Evolutionary conservation across 1,140 invertebrate genomes (phyloP).

Genomic region (Drosophila subobscura): DNA sequence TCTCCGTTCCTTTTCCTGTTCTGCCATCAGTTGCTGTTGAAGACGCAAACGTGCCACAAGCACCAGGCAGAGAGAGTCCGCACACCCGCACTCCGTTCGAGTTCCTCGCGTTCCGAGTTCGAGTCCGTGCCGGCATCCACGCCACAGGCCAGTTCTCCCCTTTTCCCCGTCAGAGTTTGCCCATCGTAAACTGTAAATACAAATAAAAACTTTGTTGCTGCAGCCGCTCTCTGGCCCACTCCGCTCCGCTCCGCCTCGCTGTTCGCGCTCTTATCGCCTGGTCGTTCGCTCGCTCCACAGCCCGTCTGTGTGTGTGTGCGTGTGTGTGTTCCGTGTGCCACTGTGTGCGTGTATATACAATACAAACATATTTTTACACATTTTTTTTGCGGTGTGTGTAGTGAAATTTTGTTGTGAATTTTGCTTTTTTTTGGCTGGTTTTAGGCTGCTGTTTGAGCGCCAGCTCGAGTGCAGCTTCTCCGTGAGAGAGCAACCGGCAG

Average conservation of each 20-base stretch:
- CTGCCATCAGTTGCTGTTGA: conserved; percentile 75
- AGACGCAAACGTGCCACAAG: conserved; percentile 72
- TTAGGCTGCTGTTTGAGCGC: conserved; percentile 11
- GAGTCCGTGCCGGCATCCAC: too few relatives aligned
- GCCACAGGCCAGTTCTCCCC: too few relatives aligned
- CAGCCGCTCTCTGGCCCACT: neutral
- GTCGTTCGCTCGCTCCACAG: too few relatives aligned
- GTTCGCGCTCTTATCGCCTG: neutral
- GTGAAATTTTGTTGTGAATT: conserved; percentile 3
- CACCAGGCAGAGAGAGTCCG: conserved; percentile 41
- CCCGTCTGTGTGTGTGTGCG: conserved; percentile 5
- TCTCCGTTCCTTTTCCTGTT: neutral
- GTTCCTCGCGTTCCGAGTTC: too few relatives aligned
- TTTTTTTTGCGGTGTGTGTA: conserved; percentile 13
- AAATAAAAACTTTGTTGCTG: conserved; percentile 29
- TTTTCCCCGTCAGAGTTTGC: conserved; percentile 1
- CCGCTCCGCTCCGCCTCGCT: neutral
- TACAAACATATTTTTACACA: conserved; percentile 15
- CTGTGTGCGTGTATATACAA: conserved; percentile 5
- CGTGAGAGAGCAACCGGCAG: conserved; percentile 19
- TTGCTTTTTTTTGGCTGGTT: conserved; percentile 2
- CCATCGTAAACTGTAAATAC: conserved; percentile 39
- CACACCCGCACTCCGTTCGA: neutral
- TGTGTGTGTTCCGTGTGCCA: conserved; percentile 6
- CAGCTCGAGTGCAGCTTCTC: conserved; percentile 1